Evolutionary conservation across 2,113 vertebrate species (phyloP).

Genomic region (Arenaria interpres): DNA sequence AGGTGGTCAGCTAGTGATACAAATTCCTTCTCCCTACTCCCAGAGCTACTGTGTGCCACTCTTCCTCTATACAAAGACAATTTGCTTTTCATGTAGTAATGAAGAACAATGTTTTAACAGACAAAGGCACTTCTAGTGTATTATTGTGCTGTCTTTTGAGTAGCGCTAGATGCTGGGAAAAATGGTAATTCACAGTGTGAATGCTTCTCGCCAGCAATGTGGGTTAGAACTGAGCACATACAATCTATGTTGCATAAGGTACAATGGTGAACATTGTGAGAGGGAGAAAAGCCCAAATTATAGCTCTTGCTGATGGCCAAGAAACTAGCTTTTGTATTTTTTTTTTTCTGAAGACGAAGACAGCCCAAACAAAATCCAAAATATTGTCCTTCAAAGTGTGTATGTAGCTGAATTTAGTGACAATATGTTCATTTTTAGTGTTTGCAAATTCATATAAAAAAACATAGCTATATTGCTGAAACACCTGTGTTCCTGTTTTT

Average conservation of each 20-base stretch:
- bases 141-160: constrained; percentile 79
- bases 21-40: constrained; percentile 22
- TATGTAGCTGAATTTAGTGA: constrained; percentile 11
- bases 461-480: neutral
- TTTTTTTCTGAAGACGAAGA: neutral
- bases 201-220: constrained; percentile 66
- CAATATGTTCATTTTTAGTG: constrained; percentile 49
- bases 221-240: constrained; percentile 68
- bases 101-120: constrained; percentile 80
- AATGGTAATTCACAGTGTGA: constrained; percentile 83
- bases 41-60: constrained; percentile 58
- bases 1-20: constrained; percentile 49
- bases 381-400: constrained; percentile 12
- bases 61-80: constrained; percentile 71
- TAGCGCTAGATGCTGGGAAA: constrained; percentile 77
- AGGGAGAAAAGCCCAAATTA: constrained; percentile 66
- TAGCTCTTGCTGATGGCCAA: constrained; percentile 42
- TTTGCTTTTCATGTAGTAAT: constrained; percentile 78
- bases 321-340: constrained; percentile 26
- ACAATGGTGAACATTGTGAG: constrained; percentile 74
- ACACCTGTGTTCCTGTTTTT: constrained; percentile 65
- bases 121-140: constrained; percentile 80
- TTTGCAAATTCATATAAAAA: constrained; percentile 62
- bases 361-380: constrained; percentile 12
- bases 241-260: constrained; percentile 67